These are phyloP conservation scores for Cotesia glomerata DNA, from an alignment of 1,140 invertebrate species.

Conservation along the genomic window DNA sequence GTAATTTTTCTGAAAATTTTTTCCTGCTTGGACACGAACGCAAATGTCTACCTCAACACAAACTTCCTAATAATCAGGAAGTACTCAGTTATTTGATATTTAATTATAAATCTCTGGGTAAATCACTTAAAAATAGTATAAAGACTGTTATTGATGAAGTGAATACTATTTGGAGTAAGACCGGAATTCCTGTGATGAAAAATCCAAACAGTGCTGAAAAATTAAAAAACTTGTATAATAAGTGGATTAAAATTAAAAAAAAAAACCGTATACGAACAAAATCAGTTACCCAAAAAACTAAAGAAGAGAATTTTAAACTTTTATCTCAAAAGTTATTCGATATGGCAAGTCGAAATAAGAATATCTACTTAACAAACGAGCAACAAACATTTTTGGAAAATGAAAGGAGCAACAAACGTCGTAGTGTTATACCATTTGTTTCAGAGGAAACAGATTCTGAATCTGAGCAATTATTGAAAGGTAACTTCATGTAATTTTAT, in stretches of 20 bases:
- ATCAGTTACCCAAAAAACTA: slow-evolving; percentile 8
- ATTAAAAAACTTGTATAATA: slow-evolving; percentile 9
- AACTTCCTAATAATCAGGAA: slow-evolving; percentile 14
- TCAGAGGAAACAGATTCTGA: slow-evolving; percentile 17
- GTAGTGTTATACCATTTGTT: slow-evolving; percentile 13
- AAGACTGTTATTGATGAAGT: slow-evolving; percentile 18
- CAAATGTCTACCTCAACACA: slow-evolving; percentile 7
- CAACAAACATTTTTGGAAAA: slow-evolving; percentile 16
- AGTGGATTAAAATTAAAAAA: slow-evolving; percentile 20
- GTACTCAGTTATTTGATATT: slow-evolving; percentile 13
- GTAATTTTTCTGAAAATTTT: slow-evolving; percentile 7
- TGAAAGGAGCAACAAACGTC: slow-evolving; percentile 6
- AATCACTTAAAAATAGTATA: slow-evolving; percentile 11
- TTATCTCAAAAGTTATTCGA: slow-evolving; percentile 16
- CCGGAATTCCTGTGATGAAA: slow-evolving; percentile 12
- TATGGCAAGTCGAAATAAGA: slow-evolving; percentile 10
- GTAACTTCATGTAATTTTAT: slow-evolving; percentile 9
- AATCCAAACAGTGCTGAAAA: slow-evolving; percentile 13
- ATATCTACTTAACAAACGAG: slow-evolving; percentile 10
- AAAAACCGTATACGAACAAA: slow-evolving; percentile 1
- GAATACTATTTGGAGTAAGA: slow-evolving; percentile 22
- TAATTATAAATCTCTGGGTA: slow-evolving; percentile 18
- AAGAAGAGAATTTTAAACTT: slow-evolving; percentile 15
- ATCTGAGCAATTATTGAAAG: slow-evolving; percentile 5
- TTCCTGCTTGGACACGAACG: slow-evolving; percentile 11